These are phyloP conservation scores for Pogonomyrmex californicus DNA, from an alignment of 1,140 invertebrate species.

Conservation along the genomic window DNA sequence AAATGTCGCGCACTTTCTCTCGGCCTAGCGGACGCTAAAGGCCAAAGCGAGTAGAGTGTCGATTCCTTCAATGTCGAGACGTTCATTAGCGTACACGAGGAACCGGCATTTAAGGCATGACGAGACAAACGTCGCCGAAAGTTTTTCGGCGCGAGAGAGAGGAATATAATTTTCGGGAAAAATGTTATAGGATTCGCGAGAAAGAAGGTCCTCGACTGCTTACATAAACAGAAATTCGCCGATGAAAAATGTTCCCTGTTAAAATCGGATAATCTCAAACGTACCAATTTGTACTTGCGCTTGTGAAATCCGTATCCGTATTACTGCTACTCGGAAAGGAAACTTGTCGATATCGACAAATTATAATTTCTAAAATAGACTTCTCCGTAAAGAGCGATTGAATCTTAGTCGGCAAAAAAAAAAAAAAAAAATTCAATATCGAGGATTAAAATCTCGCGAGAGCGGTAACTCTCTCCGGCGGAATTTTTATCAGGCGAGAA, in stretches of 20 bases:
- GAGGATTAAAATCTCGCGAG: not conserved
- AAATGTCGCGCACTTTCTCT: constrained; percentile 59
- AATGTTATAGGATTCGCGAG: not conserved
- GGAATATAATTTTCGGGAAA: not conserved
- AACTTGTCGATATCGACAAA: not conserved
- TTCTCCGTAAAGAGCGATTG: not conserved
- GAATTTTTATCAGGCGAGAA: not conserved
- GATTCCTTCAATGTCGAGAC: constrained; percentile 44
- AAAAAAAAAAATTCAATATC: not conserved
- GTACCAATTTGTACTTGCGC: not conserved
- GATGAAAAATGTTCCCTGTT: not conserved
- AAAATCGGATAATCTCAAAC: not conserved
- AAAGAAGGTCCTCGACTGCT: no score
- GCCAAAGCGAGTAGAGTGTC: constrained; percentile 39
- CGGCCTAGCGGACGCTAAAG: constrained; percentile 26
- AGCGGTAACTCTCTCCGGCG: not conserved
- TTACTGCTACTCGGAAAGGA: not conserved
- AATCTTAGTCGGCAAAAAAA: not conserved
- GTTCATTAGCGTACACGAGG: not conserved
- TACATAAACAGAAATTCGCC: not conserved
- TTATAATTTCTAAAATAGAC: constrained; percentile 1
- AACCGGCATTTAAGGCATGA: not conserved
- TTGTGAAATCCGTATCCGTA: not conserved
- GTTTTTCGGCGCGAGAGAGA: no score
- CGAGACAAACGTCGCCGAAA: not conserved